Conservation (phyloP, 2,113 vertebrate species). For the Bambusicola thoracicus region DNA sequence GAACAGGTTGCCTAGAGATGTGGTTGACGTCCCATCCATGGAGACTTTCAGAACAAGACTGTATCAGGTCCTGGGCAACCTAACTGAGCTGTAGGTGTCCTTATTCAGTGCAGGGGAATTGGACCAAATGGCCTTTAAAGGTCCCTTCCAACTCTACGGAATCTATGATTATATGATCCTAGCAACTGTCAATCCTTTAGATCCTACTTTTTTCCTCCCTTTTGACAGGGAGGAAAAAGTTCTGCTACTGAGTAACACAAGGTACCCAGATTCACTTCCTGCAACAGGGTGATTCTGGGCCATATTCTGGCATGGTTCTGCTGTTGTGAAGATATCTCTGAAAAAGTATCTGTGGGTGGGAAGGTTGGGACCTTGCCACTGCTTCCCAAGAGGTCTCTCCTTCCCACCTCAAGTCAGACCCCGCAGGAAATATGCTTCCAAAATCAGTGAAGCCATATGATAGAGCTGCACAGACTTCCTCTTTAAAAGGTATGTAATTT, state of each 20-base stretch:
- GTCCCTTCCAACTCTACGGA: too few species aligned
- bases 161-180: too few species aligned
- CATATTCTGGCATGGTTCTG: neutral
- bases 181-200: too few species aligned
- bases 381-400: neutral
- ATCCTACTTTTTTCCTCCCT: neutral
- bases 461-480: neutral
- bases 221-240: neutral
- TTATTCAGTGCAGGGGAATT: too few species aligned
- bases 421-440: neutral
- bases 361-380: neutral
- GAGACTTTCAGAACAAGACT: too few species aligned
- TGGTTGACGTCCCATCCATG: too few species aligned
- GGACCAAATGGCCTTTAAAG: too few species aligned
- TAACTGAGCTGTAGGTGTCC: too few species aligned
- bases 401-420: neutral
- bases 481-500: neutral
- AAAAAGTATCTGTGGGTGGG: neutral
- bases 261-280: neutral
- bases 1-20: too few species aligned
- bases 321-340: neutral
- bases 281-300: neutral
- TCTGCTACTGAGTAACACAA: neutral
- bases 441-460: neutral
- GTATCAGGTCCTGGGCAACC: too few species aligned